These are phyloP conservation scores for Caracal caracal DNA, from an alignment of 2,113 vertebrate genomes.

Conservation along the genomic window DNA sequence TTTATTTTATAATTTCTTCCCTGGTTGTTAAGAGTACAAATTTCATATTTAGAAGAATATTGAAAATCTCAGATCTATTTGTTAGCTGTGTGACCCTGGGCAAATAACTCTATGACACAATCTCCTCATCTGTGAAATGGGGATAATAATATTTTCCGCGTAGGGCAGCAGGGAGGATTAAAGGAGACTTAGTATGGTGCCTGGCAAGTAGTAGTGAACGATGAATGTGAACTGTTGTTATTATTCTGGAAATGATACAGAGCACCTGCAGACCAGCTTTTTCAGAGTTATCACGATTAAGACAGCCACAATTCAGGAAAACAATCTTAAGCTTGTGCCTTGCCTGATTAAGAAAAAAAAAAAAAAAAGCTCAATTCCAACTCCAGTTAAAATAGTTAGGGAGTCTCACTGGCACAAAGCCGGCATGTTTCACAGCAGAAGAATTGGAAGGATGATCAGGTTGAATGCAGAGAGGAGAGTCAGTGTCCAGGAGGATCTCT, in stretches of 20 bases:
- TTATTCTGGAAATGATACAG: neutral
- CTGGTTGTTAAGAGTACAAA: neutral
- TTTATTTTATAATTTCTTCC: neutral
- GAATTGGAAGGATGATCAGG: neutral
- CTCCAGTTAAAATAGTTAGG: neutral
- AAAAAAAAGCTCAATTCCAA: neutral
- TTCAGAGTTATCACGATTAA: neutral
- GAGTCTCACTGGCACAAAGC: neutral
- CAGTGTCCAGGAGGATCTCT: neutral
- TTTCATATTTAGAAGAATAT: neutral
- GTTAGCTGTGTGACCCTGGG: neutral
- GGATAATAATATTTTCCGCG: neutral
- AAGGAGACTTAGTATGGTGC: neutral
- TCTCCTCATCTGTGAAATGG: constrained; percentile 25
- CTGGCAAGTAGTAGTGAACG: neutral
- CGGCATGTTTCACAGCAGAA: neutral
- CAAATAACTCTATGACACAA: neutral
- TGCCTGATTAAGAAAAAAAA: neutral
- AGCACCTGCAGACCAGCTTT: neutral
- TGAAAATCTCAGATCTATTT: neutral
- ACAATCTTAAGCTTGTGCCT: neutral
- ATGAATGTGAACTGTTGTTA: neutral
- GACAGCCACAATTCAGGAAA: neutral
- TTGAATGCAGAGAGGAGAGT: neutral
- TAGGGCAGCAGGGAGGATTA: neutral